Base-by-base conservation (phyloP, 2,797 vertebrate genomes). In the Streptopelia turtur region DNA sequence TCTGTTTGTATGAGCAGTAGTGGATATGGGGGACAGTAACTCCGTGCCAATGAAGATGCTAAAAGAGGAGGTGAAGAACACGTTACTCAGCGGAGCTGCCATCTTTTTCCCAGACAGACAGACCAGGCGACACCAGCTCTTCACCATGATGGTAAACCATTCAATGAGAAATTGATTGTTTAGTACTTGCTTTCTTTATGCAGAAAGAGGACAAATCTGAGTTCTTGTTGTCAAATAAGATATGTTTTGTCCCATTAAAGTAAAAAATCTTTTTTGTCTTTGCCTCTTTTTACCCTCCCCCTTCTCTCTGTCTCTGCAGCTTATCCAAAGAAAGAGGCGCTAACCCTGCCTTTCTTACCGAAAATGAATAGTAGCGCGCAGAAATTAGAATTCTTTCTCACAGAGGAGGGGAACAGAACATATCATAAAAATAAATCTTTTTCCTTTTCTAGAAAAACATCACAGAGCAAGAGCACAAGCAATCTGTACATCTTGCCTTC, bases 71-170 rank as follows among this genome's bases (percentile, higher is more conserved):
- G 98, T 99, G 10, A 98, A 98, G 76, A 99, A 99, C 84, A 98
- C 99, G 37, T 98, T 99, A 91, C 98, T 99, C 28, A 98, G 98
- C 9, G 99, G 99, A 96, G 99, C 99, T 7, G 99, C 99, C 39
- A 97, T 99, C 97, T 99, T 99, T 96, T 99, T 99, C 97, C 99
- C 99, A 21, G 98, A 99, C 83, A 99, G 99, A 93, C 98, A 98
- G 53, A 97, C 98, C 94, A 98, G 99, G 63, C 96, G 99, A 53
- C 98, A 98, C 87, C 99, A 98, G 93, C 99, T 99, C 90, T 99
- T 99, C 97, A 96, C 98, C 94, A 99, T 99, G 99, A 99, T 99
- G 99, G 99, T 99, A 97, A 97, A 96, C 64, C n/a, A 64, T 59
- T 50, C 41, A 22, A 56, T 66, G 41, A 90, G 61, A 92, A 75